A percentile compares a stretch with the other conserved stretches of the same genome.
phyloP scores from a whole-genome alignment of 2,888 invertebrate genomes.

The Drosophila siamana region DNA sequence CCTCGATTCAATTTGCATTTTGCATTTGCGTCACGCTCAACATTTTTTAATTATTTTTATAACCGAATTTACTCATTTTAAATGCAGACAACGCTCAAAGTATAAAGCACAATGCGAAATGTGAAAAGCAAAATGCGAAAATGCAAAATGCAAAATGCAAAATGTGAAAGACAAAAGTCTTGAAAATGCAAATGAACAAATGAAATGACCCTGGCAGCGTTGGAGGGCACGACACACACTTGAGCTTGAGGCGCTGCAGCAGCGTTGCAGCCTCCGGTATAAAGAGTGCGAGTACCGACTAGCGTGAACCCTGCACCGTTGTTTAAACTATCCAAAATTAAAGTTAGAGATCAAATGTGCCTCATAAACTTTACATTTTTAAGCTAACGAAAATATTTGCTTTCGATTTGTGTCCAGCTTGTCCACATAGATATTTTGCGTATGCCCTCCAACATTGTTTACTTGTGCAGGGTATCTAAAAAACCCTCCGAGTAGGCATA shows the following conservation, averaged over 20 bases:
- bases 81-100: constrained; percentile 44
- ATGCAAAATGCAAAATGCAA: constrained; percentile 56
- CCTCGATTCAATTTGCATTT: constrained; percentile 32
- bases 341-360: not conserved
- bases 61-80: constrained; percentile 47
- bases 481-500: constrained; percentile 54
- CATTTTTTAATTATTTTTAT: constrained; percentile 60
- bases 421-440: not conserved
- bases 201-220: constrained; percentile 67
- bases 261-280: constrained; percentile 35
- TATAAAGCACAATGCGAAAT: constrained; percentile 9
- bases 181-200: constrained; percentile 77
- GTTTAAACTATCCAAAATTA: not conserved
- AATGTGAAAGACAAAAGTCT: constrained; percentile 49
- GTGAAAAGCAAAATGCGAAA: constrained; percentile 42
- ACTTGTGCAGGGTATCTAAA: constrained; percentile 22
- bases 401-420: not conserved
- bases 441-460: not conserved
- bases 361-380: not conserved
- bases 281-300: not conserved
- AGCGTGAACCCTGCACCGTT: constrained; percentile 8
- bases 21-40: constrained; percentile 63
- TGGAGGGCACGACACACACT: constrained; percentile 70
- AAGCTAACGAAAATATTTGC: not conserved
- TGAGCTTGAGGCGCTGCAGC: constrained; percentile 50